phyloP scores from a whole-genome alignment of 2,797 vertebrate species.

The Molossus alvarezi region DNA sequence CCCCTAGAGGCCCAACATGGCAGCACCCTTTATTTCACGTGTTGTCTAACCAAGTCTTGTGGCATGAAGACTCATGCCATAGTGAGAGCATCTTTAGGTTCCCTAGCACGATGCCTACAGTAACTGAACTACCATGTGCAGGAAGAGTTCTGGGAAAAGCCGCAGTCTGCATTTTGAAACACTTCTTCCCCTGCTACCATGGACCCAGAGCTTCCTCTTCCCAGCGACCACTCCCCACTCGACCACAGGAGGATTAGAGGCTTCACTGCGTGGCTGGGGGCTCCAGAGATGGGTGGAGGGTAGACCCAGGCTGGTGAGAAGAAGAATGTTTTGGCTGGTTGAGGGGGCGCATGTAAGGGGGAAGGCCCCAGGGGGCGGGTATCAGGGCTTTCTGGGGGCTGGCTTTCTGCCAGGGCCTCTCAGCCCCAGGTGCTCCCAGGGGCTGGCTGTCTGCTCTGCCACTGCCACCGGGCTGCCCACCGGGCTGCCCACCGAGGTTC shows the following conservation, averaged over 20 bases:
- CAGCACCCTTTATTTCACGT: no score
- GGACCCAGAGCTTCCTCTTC: neutral
- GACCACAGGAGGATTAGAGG: neutral
- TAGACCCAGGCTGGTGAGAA: neutral
- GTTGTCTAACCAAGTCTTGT: neutral
- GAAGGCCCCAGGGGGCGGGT: neutral
- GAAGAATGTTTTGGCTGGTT: neutral
- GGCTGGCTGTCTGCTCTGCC: neutral
- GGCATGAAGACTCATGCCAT: neutral
- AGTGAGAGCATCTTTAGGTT: neutral
- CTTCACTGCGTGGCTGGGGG: neutral
- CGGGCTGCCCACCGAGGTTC: neutral
- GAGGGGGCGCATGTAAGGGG: rapidly evolving
- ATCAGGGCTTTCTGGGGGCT: neutral
- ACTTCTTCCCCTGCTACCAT: rapidly evolving
- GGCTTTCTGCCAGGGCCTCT: neutral
- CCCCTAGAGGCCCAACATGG: neutral
- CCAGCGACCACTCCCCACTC: neutral
- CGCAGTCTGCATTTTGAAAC: neutral
- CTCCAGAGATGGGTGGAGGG: neutral
- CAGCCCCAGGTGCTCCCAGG: neutral
- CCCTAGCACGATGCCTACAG: neutral
- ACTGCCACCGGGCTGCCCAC: neutral
- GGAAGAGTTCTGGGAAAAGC: neutral
- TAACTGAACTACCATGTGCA: neutral